Percentiles rank a stretch among this genome's conserved stretches.
Conservation (phyloP, 2,797 vertebrate genomes). For the Passerculus sandwichensis region DNA sequence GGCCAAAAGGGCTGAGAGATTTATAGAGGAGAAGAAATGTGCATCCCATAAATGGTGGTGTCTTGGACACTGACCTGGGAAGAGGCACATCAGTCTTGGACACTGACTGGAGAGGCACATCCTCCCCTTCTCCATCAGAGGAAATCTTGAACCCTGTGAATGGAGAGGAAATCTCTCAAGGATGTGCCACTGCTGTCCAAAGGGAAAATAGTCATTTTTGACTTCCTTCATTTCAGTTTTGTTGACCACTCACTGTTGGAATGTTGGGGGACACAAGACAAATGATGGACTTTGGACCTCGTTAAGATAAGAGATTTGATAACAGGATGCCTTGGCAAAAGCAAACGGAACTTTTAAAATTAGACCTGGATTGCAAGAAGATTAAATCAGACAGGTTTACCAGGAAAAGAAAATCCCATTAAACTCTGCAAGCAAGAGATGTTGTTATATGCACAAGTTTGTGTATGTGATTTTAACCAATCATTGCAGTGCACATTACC, state of each 20-base stretch:
- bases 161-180: slow-evolving; percentile 59
- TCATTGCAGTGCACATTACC: neutral
- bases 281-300: neutral
- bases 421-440: neutral
- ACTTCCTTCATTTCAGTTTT: slow-evolving; percentile 41
- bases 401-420: neutral
- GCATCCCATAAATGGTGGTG: neutral
- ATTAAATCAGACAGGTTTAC: neutral
- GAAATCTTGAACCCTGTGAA: slow-evolving; percentile 36
- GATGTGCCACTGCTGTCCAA: slow-evolving; percentile 12
- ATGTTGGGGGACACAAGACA: neutral
- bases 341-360: neutral
- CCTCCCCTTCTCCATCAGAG: slow-evolving; percentile 51
- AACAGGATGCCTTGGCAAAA: neutral
- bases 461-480: neutral
- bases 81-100: neutral
- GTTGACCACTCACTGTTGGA: neutral
- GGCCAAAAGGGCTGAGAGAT: neutral
- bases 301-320: neutral
- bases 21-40: neutral
- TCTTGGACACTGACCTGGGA: neutral
- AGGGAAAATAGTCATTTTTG: neutral
- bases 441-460: neutral
- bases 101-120: slow-evolving; percentile 19
- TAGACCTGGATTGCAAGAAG: neutral